Evolutionary conservation across 2,888 invertebrate species (phyloP).

Genomic region (Mycalesis mineus): DNA sequence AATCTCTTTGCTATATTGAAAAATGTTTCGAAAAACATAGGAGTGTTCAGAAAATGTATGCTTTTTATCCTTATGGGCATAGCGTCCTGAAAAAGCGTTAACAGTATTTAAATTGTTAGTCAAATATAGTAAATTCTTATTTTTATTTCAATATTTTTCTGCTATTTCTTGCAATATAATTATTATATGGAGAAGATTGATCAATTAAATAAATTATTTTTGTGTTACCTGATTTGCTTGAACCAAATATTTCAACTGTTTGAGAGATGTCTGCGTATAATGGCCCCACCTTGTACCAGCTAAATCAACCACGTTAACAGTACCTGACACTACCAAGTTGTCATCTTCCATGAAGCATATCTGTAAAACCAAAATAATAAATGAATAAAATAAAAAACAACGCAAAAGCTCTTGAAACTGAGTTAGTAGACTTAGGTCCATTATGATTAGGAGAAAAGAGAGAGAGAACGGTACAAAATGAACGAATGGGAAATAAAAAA

Average conservation of each 20-base stretch:
- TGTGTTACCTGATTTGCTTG: constrained; percentile 44
- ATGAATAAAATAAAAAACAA: too few relatives aligned
- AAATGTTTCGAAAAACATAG: constrained; percentile 66
- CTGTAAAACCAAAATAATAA: constrained; percentile 35
- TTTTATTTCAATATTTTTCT: too few relatives aligned
- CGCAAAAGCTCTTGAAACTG: too few relatives aligned
- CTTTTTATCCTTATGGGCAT: constrained; percentile 75
- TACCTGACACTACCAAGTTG: constrained; percentile 58
- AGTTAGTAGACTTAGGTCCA: too few relatives aligned
- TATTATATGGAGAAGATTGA: too few relatives aligned
- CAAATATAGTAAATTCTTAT: background rate
- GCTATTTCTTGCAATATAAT: too few relatives aligned
- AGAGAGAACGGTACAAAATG: too few relatives aligned
- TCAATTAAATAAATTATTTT: too few relatives aligned
- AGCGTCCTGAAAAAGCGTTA: constrained; percentile 67
- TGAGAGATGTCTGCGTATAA: constrained; percentile 61
- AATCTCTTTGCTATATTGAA: constrained; percentile 67
- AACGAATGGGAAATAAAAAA: too few relatives aligned
- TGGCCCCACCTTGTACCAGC: constrained; percentile 58
- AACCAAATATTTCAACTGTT: constrained; percentile 62
- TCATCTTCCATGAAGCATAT: constrained; percentile 73
- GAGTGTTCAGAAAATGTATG: constrained; percentile 70
- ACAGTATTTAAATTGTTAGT: too few relatives aligned
- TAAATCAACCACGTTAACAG: constrained; percentile 67
- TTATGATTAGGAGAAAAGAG: too few relatives aligned